These are phyloP conservation scores for Amphiprion clarkii DNA, from an alignment of 2,797 vertebrate species.

Conservation along the genomic window DNA sequence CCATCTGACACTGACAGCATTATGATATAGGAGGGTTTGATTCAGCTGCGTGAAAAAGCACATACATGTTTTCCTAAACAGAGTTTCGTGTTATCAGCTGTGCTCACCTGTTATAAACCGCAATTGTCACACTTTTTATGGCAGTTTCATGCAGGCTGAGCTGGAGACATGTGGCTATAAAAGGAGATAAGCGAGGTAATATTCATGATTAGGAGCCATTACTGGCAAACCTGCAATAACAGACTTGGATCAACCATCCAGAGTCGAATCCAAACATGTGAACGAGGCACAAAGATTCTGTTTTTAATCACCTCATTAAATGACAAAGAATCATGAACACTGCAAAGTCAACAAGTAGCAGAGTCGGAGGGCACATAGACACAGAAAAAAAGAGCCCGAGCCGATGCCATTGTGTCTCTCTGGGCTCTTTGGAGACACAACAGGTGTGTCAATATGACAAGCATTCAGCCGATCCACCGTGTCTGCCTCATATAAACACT, in stretches of 20 bases:
- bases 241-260: slow-evolving; percentile 1
- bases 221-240: slow-evolving; percentile 43
- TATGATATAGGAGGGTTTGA: slow-evolving; percentile 45
- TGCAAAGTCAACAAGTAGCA: slow-evolving; percentile 55
- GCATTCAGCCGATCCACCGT: slow-evolving; percentile 69
- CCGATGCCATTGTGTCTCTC: slow-evolving; percentile 74
- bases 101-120: slow-evolving; percentile 72
- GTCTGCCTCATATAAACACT: slow-evolving; percentile 67
- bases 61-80: slow-evolving; percentile 52
- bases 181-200: slow-evolving; percentile 71
- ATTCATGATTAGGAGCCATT: slow-evolving; percentile 56
- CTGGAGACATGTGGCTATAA: slow-evolving; percentile 64
- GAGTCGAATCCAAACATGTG: slow-evolving; percentile 5
- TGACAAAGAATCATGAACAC: slow-evolving; percentile 41
- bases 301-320: slow-evolving; percentile 33
- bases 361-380: slow-evolving; percentile 41
- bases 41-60: slow-evolving; percentile 44
- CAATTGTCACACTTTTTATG: slow-evolving; percentile 72
- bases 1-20: slow-evolving; percentile 51
- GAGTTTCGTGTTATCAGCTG: slow-evolving; percentile 72
- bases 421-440: slow-evolving; percentile 74
- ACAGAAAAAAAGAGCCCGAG: slow-evolving; percentile 35
- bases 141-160: slow-evolving; percentile 55
- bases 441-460: slow-evolving; percentile 85
- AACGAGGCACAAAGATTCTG: slow-evolving; percentile 2